Base-by-base conservation (phyloP, 2,113 vertebrate species). In the Nothoprocta perdicaria region DNA sequence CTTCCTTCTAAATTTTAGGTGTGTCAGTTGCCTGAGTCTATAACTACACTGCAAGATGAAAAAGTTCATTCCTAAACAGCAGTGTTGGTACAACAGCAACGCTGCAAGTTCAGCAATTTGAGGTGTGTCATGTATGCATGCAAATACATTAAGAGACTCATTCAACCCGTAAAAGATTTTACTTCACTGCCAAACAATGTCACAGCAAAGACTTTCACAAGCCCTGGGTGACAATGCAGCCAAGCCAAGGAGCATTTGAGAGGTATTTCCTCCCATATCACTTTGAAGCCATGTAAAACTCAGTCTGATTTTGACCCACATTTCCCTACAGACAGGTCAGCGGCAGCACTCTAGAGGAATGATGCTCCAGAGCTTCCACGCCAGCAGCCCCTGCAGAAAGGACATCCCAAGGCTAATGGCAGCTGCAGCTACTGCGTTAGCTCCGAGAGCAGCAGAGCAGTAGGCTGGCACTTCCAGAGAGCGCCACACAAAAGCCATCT, bases 221-320 rank as follows among this genome's bases (percentile, higher is more conserved):
- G 58, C 3, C 12, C 0, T 2, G 5, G 8, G 48, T 48, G 43
- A 11, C 35, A 26, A 24, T 1, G 52, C 41, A 33, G 57, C 29
- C 29, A 15, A 22, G 3, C 40, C 12, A 33, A 0, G 3, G 26
- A 16, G 1, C 8, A 45, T 4, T 12, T 1, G 75, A 0, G 0
- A 14, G 35, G 27, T 9, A 35, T 26, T 35, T 15, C 31, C 55
- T 33, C 61, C 12, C 10, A 24, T 5, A 63, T 9, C 6, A 1
- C 66, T 31, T 48, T 21, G 29, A n/a, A 45, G 23, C 5, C 55
- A n/a, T 1, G 0, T 1, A n/a, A 55, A 65, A 84, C 57, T 60
- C 21, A n/a, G 1, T 8, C 18, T 23, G 2, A 1, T 17, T 35
- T 3, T 4, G 29, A 8, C 10, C 33, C 43, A 3, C 2, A 1